Evolutionary conservation across 2,113 vertebrate genomes (phyloP), one percentile per base, ranked within the genome.

Genomic region (Pangasianodon hypophthalmus): DNA sequence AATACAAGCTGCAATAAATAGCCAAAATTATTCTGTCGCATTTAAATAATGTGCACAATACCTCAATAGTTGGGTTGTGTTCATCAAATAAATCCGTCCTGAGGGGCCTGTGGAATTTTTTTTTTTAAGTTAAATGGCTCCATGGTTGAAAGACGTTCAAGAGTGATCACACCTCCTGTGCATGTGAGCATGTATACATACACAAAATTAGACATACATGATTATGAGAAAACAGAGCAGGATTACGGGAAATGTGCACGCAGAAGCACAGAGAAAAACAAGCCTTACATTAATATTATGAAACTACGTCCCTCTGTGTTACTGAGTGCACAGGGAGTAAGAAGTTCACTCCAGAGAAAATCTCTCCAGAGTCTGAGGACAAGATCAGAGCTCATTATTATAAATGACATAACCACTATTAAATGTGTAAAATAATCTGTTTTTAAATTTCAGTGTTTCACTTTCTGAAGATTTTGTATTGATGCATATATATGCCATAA

Each of bases 331-430:
- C 50, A 60, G 64, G 8, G 44, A 58, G 64, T 26, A 73, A 73
- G 50, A 2, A 60, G 44, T 48, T 52, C 64, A 73, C 67, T 60
- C 62, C 48, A 52, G 58, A 88, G 87, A 88, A 80, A 69, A 48
- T 2, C 75, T 64, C 54, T 8, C 54, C 56, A 46, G 41, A 64
- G 60, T 18, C 46, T 13, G 32, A 58, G 60, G 5, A 88, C n/a
- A 52, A 71, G 4, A 64, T 16, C 62, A 29, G 48, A 37, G 79
- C 46, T 88, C 32, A 71, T 71, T 82, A 83, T 19, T 44, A 37
- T 71, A 37, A 88, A 67, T 83, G 50, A 58, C 79, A 69, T 48
- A 67, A 81, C 11, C 52, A 37, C 48, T 5, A 81, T 37, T 67
- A 41, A 6, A 46, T 52, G 41, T 64, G n/a, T 26, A 52, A 16